phyloP scores from a whole-genome alignment of 2,113 vertebrate species.

The Sarotherodon lohbergeri region DNA sequence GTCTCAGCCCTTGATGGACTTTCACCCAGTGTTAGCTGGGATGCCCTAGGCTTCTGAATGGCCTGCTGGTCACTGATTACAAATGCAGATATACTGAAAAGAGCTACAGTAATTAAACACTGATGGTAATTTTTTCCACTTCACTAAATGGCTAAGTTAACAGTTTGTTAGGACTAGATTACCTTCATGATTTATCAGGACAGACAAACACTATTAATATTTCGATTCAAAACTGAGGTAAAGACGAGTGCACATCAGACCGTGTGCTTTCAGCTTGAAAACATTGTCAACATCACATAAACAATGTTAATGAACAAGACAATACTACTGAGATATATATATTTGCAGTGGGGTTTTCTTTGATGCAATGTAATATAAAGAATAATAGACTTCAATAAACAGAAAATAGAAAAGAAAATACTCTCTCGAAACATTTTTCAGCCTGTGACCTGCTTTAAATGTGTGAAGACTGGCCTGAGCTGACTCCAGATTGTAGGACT shows the following conservation, averaged over 20 bases:
- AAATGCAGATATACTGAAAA: background rate
- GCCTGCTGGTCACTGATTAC: background rate
- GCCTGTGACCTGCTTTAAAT: background rate
- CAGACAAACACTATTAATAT: background rate
- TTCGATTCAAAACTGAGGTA: background rate
- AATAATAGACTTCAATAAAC: background rate
- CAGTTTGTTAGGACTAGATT: background rate
- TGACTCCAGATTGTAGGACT: background rate
- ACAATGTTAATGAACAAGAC: background rate
- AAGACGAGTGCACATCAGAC: background rate
- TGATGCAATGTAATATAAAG: background rate
- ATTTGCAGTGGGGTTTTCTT: background rate
- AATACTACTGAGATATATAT: background rate
- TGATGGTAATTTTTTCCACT: background rate
- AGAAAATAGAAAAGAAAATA: background rate
- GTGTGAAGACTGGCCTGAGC: background rate
- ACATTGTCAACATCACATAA: background rate
- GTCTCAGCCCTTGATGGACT: background rate
- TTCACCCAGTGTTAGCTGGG: background rate
- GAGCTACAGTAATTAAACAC: background rate
- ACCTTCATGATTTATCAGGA: background rate
- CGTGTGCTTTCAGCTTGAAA: background rate
- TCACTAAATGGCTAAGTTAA: background rate
- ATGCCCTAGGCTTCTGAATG: background rate
- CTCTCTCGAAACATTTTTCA: accelerated